Conservation (phyloP, 1,140 invertebrate genomes). For the Nymphalis io region DNA sequence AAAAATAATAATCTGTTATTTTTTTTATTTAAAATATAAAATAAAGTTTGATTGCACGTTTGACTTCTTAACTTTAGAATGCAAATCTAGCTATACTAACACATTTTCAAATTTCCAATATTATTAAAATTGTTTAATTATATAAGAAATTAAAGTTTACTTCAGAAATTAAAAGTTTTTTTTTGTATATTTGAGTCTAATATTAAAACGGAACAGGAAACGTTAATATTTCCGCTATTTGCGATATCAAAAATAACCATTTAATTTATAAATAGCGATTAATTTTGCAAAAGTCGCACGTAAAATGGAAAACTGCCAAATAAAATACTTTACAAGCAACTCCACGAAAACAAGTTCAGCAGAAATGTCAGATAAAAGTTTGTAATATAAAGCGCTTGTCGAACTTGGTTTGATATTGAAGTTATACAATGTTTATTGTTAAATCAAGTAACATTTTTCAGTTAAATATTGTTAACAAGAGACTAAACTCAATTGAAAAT, state of each 20-base stretch:
- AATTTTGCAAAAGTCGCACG: neutral
- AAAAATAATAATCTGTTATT: too few species aligned
- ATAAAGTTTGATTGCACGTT: too few species aligned
- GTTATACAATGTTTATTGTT: neutral
- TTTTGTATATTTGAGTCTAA: too few species aligned
- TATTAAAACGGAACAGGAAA: too few species aligned
- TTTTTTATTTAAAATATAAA: too few species aligned
- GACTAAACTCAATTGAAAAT: neutral
- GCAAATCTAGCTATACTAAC: too few species aligned
- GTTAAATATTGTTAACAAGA: neutral
- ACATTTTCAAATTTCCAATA: too few species aligned
- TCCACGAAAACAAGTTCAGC: constrained; percentile 23
- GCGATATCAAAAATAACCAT: neutral
- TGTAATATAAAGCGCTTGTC: constrained; percentile 21
- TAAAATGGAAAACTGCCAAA: constrained; percentile 24
- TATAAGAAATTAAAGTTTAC: too few species aligned
- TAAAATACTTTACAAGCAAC: constrained; percentile 7
- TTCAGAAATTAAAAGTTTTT: too few species aligned
- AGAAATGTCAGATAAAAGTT: constrained; percentile 32
- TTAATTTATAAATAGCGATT: neutral
- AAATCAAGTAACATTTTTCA: neutral
- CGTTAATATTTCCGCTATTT: too few species aligned
- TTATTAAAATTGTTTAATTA: too few species aligned
- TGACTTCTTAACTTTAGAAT: too few species aligned
- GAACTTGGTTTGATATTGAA: constrained; percentile 12